Conservation (phyloP, 2,797 vertebrate genomes). For the Sus cebifrons region DNA sequence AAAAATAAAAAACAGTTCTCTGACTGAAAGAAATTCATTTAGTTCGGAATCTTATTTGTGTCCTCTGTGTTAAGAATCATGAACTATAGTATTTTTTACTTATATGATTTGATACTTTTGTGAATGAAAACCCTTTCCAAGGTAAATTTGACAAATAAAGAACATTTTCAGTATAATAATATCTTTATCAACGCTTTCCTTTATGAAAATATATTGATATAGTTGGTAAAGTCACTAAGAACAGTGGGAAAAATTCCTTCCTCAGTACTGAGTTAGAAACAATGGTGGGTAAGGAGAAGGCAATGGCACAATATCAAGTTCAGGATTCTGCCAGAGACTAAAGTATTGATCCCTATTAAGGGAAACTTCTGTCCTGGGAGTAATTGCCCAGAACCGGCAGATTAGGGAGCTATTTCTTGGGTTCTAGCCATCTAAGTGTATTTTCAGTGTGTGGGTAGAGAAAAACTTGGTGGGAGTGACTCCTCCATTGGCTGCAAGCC, state of each 20-base stretch:
- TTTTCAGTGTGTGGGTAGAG: not conserved
- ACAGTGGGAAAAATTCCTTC: not conserved
- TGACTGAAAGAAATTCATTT: conserved; percentile 10
- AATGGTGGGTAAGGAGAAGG: not conserved
- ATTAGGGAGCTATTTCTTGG: not conserved
- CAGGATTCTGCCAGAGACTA: not conserved
- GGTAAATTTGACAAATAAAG: conserved; percentile 28
- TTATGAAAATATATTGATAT: not conserved
- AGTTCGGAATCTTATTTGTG: conserved; percentile 36
- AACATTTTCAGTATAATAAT: not conserved
- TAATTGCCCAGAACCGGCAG: not conserved
- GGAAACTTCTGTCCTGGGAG: not conserved
- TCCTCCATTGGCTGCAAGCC: not conserved
- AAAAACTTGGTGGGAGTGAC: not conserved
- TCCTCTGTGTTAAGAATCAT: not conserved
- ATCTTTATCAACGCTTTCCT: not conserved
- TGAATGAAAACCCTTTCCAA: not conserved
- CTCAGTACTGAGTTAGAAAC: not conserved
- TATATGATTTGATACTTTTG: conserved; percentile 8
- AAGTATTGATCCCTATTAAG: not conserved
- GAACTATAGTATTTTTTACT: not conserved
- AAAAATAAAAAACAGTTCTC: not conserved
- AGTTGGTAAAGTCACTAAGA: not conserved
- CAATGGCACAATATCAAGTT: not conserved
- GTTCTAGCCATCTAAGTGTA: not conserved